Evolutionary conservation across 2,888 invertebrate species (phyloP).

Genomic region (Tetropium fuscum): DNA sequence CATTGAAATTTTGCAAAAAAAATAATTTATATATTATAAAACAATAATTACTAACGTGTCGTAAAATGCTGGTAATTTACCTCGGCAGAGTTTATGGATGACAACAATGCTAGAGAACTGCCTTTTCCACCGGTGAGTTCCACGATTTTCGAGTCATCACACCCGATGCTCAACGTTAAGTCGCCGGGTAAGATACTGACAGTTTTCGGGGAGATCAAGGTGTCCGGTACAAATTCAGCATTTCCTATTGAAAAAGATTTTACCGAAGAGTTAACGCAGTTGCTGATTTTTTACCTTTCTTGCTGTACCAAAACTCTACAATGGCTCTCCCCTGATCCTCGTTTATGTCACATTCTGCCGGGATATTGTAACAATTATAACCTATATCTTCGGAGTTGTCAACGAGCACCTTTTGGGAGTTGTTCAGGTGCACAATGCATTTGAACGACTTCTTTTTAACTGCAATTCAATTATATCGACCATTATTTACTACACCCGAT

Average conservation of each 20-base stretch:
- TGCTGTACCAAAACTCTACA: slow-evolving; percentile 61
- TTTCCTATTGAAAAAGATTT: not conserved
- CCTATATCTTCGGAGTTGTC: slow-evolving; percentile 44
- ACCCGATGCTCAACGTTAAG: slow-evolving; percentile 62
- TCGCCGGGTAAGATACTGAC: slow-evolving; percentile 36
- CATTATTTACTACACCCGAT: too few relatives aligned
- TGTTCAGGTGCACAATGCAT: slow-evolving; percentile 52
- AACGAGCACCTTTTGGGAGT: slow-evolving; percentile 19
- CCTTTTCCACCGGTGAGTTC: slow-evolving; percentile 83
- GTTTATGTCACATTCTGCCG: slow-evolving; percentile 60
- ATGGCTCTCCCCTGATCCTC: slow-evolving; percentile 61
- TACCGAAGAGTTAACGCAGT: not conserved
- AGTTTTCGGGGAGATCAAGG: slow-evolving; percentile 43
- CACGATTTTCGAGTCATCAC: slow-evolving; percentile 68
- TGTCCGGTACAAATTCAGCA: slow-evolving; percentile 32
- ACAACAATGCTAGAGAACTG: slow-evolving; percentile 77
- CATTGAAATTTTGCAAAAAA: not conserved
- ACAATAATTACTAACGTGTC: not conserved
- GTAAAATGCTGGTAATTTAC: slow-evolving; percentile 57
- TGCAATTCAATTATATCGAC: slow-evolving; percentile 30
- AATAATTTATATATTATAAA: not conserved
- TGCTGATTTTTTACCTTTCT: slow-evolving; percentile 45
- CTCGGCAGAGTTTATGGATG: slow-evolving; percentile 63
- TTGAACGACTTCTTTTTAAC: slow-evolving; percentile 39
- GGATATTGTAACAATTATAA: slow-evolving; percentile 47